Base-by-base conservation (phyloP, 2,113 vertebrate genomes). In the Phrynocephalus versicolor region DNA sequence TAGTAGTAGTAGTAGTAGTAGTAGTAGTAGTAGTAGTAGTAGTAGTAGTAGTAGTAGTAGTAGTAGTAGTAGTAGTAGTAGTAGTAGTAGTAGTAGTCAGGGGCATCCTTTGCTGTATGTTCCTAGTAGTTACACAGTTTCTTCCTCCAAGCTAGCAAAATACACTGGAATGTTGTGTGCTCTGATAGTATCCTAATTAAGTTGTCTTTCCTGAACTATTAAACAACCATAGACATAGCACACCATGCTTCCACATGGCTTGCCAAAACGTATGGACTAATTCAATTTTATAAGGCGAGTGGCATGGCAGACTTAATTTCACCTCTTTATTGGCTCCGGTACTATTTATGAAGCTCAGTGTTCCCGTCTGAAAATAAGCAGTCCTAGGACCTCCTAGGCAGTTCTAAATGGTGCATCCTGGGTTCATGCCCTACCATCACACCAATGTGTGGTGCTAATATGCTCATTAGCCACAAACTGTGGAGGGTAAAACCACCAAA, bases 121-220 rank as follows among this genome's bases (percentile, higher is more conserved):
- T 89, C 83, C 89, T 15, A 85, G 79, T 88, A 91, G 81, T 87
- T 84, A 67, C 60, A 30, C 0, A 0, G 80, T 73, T 91, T 83
- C 81, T 90, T 91, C 79, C 89, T 91, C 85, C 74, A 91, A 91
- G 87, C 85, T 90, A 85, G 87, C 86, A 87, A 88, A 92, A 88
- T 81, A 55, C 87, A 60, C 57, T 75, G 86, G 72, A 82, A 69
- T 87, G 86, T 83, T 55, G 79, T 25, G 76, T 88, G 71, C 78
- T 89, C 25, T 35, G 74, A 10, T 85, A 92, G 65, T 5, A 79
- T 82, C 85, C 35, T 87, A 94, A 93, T 93, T 91, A 92, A 90
- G 75, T 77, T 89, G 83, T 92, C 84, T 88, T 91, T 89, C 88
- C 79, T 19, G 14, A 90, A 79, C 41, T 94, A 45, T 88, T 88